These are phyloP conservation scores for Prunella fulvescens DNA, from an alignment of 2,113 vertebrate genomes.

Conservation along the genomic window DNA sequence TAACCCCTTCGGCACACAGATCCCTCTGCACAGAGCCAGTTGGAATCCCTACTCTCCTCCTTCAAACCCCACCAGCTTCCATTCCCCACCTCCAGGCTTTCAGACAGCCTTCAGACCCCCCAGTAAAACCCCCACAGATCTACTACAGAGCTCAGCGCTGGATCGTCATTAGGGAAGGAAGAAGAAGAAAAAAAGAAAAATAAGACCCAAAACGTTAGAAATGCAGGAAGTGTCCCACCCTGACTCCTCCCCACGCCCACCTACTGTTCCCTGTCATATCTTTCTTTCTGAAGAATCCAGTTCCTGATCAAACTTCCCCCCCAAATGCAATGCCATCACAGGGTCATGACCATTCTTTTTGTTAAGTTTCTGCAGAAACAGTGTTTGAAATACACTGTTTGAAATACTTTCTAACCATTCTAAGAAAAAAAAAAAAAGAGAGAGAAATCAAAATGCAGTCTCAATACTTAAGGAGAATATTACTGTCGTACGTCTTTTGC, in stretches of 20 bases:
- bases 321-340: conserved; percentile 77
- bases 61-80: conserved; percentile 89
- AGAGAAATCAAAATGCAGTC: conserved; percentile 71
- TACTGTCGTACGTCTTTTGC: conserved; percentile 70
- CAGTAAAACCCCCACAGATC: conserved; percentile 96
- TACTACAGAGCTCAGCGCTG: conserved; percentile 97
- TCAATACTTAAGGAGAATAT: conserved; percentile 68
- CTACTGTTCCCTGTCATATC: conserved; percentile 73
- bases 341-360: conserved; percentile 66
- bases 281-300: conserved; percentile 84
- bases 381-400: conserved; percentile 72
- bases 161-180: conserved; percentile 94
- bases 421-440: conserved; percentile 34
- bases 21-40: conserved; percentile 95
- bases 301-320: conserved; percentile 71
- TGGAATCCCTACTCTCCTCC: conserved; percentile 92
- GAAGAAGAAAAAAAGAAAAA: conserved; percentile 66
- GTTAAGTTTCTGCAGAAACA: conserved; percentile 68
- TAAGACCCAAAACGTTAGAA: conserved; percentile 80
- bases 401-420: conserved; percentile 69
- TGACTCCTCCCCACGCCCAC: conserved; percentile 65
- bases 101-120: conserved; percentile 98
- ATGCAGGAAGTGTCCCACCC: conserved; percentile 82
- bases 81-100: conserved; percentile 97
- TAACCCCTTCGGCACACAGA: conserved; percentile 88